Base-by-base conservation (phyloP, 2,888 invertebrate genomes). In the Leptura quadrifasciata region DNA sequence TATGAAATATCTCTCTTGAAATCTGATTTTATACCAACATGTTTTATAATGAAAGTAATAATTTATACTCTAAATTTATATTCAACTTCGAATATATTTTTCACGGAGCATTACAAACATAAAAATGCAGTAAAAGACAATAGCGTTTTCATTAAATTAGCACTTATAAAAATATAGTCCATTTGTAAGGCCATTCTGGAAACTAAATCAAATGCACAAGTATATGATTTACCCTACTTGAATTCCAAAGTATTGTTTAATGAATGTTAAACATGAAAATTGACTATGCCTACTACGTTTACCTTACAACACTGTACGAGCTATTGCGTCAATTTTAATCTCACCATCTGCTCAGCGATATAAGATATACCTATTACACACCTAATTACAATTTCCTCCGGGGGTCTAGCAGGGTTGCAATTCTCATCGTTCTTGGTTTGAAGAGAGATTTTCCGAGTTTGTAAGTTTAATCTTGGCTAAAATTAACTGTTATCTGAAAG, bases 401-500 rank as follows among this genome's bases (percentile, higher is more conserved):
- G 58, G 52, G 27, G 10, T 21, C 17, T 20, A 74, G 55, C 75
- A 68, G 20, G 61, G 54, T 55, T 27, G 72, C 39, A 64, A 60
- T 72, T 76, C 63, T 0, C 15, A 27, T 3, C 58, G 58, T 68
- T 35, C 60, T 47, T 39, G 57, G 61, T 31, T 57, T 67, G 17
- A 27, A 21, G 55, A 58, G 55, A 31, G 24, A 72, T 72, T 75
- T 54, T 20, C 35, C 61, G 67, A 72, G 67, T 75, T 76, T 63
- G 47, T 54, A 72, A 77, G 72, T 77, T 72, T 75, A 77, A 75
- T 77, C 75, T 72, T 63, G 63, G 52, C 64, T 47, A 47, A 74
- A 72, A 76, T 78, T 74, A 76, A 72, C 76, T 69, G 74, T 20
- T 57, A 60, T 69, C 68, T 57, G 55, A 78, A 74, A 78, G 73